Evolutionary conservation across 92 coral and sea anemone genomes (phyloP).

Genomic region (Pocillopora grandis): DNA sequence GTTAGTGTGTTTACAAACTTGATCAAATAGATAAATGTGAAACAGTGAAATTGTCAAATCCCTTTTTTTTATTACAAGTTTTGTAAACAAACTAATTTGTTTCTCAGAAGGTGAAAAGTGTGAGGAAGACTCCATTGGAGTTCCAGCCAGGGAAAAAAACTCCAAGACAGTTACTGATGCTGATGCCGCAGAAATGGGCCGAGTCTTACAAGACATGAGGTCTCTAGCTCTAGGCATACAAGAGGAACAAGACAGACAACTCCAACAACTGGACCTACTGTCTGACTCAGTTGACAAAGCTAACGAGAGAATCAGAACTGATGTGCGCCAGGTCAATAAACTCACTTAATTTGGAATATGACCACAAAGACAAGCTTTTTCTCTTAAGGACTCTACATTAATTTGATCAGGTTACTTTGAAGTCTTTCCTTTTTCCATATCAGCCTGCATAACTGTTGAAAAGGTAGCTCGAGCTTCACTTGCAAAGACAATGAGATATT

Average conservation of each 20-base stretch:
- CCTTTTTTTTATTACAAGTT: too few species aligned
- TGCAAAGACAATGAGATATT: too few species aligned
- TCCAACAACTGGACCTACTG: slow-evolving; percentile 72
- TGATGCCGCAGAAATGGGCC: slow-evolving; percentile 88
- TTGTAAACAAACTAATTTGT: too few species aligned
- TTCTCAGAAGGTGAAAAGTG: background rate
- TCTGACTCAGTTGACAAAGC: slow-evolving; percentile 97
- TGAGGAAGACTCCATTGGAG: background rate
- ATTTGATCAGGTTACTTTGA: too few species aligned
- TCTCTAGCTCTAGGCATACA: slow-evolving; percentile 89
- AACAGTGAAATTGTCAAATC: too few species aligned
- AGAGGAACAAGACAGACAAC: slow-evolving; percentile 84
- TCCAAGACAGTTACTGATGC: slow-evolving; percentile 67
- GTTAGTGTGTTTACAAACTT: too few species aligned
- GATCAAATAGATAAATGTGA: too few species aligned
- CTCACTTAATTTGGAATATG: slow-evolving; percentile 35
- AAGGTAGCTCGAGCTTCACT: too few species aligned
- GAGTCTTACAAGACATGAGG: slow-evolving; percentile 75
- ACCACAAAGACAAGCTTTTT: background rate
- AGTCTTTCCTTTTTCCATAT: too few species aligned
- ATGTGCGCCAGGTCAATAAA: slow-evolving; percentile 60
- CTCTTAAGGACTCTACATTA: background rate
- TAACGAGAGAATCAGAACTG: slow-evolving; percentile 75
- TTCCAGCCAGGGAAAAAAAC: background rate
- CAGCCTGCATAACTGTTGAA: too few species aligned